phyloP scores from a whole-genome alignment of 2,888 invertebrate genomes.

The Busseola fusca region DNA sequence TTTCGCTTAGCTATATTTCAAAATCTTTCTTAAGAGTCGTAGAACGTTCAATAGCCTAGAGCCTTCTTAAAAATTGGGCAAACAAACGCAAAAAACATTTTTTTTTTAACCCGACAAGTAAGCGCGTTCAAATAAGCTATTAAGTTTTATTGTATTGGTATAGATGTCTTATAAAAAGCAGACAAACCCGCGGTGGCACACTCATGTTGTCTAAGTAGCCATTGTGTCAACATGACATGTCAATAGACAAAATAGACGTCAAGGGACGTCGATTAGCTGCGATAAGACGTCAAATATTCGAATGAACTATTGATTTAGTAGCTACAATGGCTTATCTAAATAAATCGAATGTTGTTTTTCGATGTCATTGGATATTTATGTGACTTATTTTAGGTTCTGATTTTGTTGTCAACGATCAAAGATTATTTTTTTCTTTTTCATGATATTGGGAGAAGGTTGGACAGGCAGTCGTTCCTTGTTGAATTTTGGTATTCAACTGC shows the following conservation, averaged over 20 bases:
- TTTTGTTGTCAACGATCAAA: not conserved
- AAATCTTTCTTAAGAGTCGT: not conserved
- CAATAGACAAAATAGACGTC: constrained; percentile 55
- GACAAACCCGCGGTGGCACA: not conserved
- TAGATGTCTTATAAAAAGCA: not conserved
- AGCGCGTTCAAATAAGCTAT: not conserved
- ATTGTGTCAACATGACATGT: constrained; percentile 49
- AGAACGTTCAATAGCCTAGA: not conserved
- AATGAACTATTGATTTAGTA: constrained; percentile 56
- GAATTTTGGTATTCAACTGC: not conserved
- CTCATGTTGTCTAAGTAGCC: constrained; percentile 26
- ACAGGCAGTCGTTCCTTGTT: no score
- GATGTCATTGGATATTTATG: constrained; percentile 12
- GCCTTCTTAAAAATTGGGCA: not conserved
- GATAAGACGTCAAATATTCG: constrained; percentile 53
- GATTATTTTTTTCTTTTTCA: not conserved
- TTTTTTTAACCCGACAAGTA: not conserved
- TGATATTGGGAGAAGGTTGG: not conserved
- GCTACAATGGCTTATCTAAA: constrained; percentile 39
- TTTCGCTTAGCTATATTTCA: not conserved
- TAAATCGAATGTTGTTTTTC: constrained; percentile 31
- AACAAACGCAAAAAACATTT: not conserved
- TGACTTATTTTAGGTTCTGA: not conserved
- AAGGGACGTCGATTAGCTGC: constrained; percentile 56
- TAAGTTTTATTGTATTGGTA: not conserved